phyloP scores from a whole-genome alignment of 2,888 invertebrate genomes.

The Dichetophora obliterata region DNA sequence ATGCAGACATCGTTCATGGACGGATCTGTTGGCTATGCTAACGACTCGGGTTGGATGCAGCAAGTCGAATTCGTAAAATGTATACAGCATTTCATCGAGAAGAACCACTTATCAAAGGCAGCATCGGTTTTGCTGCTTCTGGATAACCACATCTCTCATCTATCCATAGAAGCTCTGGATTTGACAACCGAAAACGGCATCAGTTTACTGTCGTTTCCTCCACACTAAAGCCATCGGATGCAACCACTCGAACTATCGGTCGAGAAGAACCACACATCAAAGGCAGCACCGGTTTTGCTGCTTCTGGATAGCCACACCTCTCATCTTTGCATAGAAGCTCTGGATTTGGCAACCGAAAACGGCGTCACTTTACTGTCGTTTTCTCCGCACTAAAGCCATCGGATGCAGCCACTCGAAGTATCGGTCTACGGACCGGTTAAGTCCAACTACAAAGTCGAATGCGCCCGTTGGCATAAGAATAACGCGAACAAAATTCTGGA shows the following conservation, averaged over 20 bases:
- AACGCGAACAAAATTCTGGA: too few species aligned
- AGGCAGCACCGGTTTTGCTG: too few species aligned
- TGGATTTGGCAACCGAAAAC: slow-evolving; percentile 34
- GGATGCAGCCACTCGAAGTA: slow-evolving; percentile 35
- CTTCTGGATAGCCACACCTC: slow-evolving; percentile 41
- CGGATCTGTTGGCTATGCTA: too few species aligned
- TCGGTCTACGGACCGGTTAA: slow-evolving; percentile 36
- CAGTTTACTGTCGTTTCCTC: too few species aligned
- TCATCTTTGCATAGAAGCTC: slow-evolving; percentile 38
- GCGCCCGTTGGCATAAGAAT: too few species aligned
- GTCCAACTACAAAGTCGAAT: neutral
- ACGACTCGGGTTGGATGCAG: slow-evolving; percentile 53
- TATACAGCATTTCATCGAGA: too few species aligned
- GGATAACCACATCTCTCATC: slow-evolving; percentile 38
- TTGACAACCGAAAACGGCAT: slow-evolving; percentile 34
- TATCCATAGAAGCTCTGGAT: slow-evolving; percentile 40
- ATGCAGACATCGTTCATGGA: too few species aligned
- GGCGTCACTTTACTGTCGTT: slow-evolving; percentile 5
- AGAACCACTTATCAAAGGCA: too few species aligned
- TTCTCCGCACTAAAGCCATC: too few species aligned
- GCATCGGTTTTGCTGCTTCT: slow-evolving; percentile 12
- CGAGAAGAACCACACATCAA: too few species aligned
- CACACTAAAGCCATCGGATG: neutral
- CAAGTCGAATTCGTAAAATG: slow-evolving; percentile 48
- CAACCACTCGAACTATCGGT: slow-evolving; percentile 38